Percentiles rank a stretch among this genome's conserved stretches.
Evolutionary conservation across 2,888 invertebrate species (phyloP).

Genomic region (Urechis unicinctus): DNA sequence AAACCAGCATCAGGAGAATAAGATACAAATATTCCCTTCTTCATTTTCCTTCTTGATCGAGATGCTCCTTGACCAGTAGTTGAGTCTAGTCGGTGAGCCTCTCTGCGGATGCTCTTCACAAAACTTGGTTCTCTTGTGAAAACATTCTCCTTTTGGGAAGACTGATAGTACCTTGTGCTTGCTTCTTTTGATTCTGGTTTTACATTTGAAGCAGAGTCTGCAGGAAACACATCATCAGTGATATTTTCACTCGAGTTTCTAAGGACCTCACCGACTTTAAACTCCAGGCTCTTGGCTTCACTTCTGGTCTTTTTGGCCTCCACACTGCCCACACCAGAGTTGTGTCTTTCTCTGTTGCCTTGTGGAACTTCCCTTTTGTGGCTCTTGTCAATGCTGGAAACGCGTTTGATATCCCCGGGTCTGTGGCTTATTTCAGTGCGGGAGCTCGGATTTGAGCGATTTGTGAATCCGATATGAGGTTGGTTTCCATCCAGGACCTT

Average conservation of each 20-base stretch:
- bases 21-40: conserved; percentile 44
- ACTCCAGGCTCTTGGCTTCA: not conserved
- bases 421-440: too few relatives aligned
- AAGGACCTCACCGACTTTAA: too few relatives aligned
- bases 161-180: not conserved
- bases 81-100: not conserved
- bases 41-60: conserved; percentile 9
- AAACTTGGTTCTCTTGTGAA: not conserved
- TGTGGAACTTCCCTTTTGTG: not conserved
- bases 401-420: not conserved
- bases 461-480: too few relatives aligned
- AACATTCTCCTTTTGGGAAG: not conserved
- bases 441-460: too few relatives aligned
- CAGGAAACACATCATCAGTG: not conserved
- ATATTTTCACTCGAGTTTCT: too few relatives aligned
- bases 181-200: not conserved
- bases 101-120: not conserved
- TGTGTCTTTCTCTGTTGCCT: not conserved
- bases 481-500: too few relatives aligned
- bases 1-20: conserved; percentile 48
- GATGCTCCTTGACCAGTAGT: not conserved
- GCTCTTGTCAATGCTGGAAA: not conserved
- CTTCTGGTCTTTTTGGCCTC: not conserved
- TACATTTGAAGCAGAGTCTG: not conserved
- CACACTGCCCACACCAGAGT: not conserved